Conservation (phyloP, 2,113 vertebrate species). For the Copsychus sechellarum region DNA sequence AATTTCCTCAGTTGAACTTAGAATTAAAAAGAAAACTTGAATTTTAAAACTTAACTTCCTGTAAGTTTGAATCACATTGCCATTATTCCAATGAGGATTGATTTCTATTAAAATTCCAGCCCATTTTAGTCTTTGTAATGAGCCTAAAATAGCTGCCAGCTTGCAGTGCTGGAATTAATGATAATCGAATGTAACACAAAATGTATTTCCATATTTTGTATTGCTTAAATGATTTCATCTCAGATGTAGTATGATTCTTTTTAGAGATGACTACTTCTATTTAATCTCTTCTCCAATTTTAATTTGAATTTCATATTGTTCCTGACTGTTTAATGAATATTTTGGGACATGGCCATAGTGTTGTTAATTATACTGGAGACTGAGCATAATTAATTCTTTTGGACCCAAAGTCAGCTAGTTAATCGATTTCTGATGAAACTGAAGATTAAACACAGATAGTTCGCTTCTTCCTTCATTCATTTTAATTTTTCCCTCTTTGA, state of each 20-base stretch:
- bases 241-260: slow-evolving; percentile 77
- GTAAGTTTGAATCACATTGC: slow-evolving; percentile 70
- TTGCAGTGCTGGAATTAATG: slow-evolving; percentile 80
- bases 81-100: slow-evolving; percentile 78
- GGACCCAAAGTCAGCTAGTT: slow-evolving; percentile 81
- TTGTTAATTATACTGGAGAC: slow-evolving; percentile 83
- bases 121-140: slow-evolving; percentile 78
- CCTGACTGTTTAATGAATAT: slow-evolving; percentile 84
- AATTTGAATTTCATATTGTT: slow-evolving; percentile 86
- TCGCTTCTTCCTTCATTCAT: slow-evolving; percentile 74
- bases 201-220: slow-evolving; percentile 85
- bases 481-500: slow-evolving; percentile 75
- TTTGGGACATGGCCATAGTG: slow-evolving; percentile 82
- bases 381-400: slow-evolving; percentile 88
- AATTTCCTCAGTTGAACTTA: slow-evolving; percentile 5
- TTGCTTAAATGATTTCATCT: slow-evolving; percentile 82
- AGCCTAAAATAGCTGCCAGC: slow-evolving; percentile 81
- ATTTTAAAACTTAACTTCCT: slow-evolving; percentile 68
- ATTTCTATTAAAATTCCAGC: slow-evolving; percentile 80
- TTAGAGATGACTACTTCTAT: slow-evolving; percentile 79
- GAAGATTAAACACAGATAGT: slow-evolving; percentile 86
- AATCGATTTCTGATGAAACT: slow-evolving; percentile 89
- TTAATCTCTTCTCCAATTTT: slow-evolving; percentile 80
- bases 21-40: slow-evolving; percentile 42
- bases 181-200: slow-evolving; percentile 84